A percentile compares a stretch with the other conserved stretches of the same genome.
These are phyloP conservation scores for Linurgus olivaceus DNA, from an alignment of 2,797 vertebrate species.

Conservation along the genomic window DNA sequence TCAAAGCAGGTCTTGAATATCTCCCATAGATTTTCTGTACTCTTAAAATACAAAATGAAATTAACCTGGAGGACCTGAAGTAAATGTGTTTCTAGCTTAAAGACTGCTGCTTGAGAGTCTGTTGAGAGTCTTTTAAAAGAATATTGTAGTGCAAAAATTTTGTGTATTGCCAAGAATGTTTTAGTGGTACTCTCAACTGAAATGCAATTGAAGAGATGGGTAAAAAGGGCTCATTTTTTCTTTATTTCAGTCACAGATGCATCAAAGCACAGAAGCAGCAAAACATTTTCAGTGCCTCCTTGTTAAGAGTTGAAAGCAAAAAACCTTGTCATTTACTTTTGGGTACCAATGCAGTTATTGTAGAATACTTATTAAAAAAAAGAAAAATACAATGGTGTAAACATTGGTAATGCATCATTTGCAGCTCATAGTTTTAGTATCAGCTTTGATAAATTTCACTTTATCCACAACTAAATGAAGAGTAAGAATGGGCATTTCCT, in stretches of 20 bases:
- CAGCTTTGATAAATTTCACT: neutral
- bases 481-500: neutral
- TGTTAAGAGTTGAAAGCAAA: neutral
- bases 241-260: neutral
- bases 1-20: neutral
- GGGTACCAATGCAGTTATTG: neutral
- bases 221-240: neutral
- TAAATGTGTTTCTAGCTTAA: neutral
- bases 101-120: neutral
- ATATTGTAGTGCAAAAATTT: neutral
- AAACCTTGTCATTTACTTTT: neutral
- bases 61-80: neutral
- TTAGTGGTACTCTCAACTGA: neutral
- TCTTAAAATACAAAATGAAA: neutral
- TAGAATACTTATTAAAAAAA: neutral
- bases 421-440: neutral
- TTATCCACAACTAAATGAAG: neutral
- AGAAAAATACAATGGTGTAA: neutral
- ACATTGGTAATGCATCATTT: neutral
- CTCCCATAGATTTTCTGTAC: neutral
- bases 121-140: neutral
- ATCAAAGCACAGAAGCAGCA: neutral
- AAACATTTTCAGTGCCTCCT: neutral
- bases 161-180: neutral
- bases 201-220: neutral